Base-by-base conservation (phyloP, 2,113 vertebrate species). In the Onychorhynchus coronatus region DNA sequence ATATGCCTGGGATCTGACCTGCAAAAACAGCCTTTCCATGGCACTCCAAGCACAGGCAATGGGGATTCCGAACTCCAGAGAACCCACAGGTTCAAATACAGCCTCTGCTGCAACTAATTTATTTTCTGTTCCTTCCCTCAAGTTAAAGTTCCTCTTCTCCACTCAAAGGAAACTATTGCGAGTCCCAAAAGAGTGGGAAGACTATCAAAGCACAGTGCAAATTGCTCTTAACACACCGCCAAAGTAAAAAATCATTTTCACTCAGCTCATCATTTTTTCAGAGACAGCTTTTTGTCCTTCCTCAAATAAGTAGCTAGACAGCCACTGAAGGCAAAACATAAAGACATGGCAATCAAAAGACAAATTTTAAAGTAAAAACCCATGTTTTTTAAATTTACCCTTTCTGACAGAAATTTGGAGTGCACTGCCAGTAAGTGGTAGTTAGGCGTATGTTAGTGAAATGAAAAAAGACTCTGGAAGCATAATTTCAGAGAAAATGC, bases 341-440 rank as follows among this genome's bases (percentile, higher is more conserved):
- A 92, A 96, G 89, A 93, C 39, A 70, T 1, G 9, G 75, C 62
- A 91, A 91, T 91, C 88, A 93, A 88, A 95, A 88, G 68, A 89
- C 17, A 63, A 62, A 37, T 88, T 70, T 66, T 83, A 5, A 83
- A 95, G 85, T 33, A 81, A 30, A 72, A 93, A 77, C 24, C 27
- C 4, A 0, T 72, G 58, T 1, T 66, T 76, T 84, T 89, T 20
- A 31, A 63, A 91, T 95, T 75, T 80, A 82, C 31, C 87, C 24
- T 61, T 92, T 25, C 76, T 89, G 81, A 85, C 67, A 95, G 71
- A 44, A 65, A 76, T 79, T 41, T 80, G 55, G 71, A 93, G 35
- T 33, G 31, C 35, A 8, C 8, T 62, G 66, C n/a, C 58, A 82
- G 37, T 85, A 93, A 76, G 35, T 14, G 39, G 35, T 35, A 77